Evolutionary conservation across 2,797 vertebrate genomes (phyloP), one percentile per base, ranked within the genome.

Genomic region (Acipenser transmontanus): DNA sequence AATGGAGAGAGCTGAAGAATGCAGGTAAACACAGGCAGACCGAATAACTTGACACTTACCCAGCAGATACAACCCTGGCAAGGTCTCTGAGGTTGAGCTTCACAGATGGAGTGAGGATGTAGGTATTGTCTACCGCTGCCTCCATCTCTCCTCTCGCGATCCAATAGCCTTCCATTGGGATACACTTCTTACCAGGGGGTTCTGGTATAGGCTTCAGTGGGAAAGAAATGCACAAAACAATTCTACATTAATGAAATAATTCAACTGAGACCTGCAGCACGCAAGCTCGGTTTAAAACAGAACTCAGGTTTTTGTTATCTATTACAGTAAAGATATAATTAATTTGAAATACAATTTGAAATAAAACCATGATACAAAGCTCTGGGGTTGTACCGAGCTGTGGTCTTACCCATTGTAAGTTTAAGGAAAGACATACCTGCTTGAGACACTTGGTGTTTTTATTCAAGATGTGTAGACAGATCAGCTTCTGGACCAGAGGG

Each of bases 51-150:
- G 12, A 59, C 69, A 83, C 93, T 74, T 87, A 97, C 97, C 95
- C 91, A 65, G 94, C 93, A 70, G 95, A 94, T 8, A 96, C 96
- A 66, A 97, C 95, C 75, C 97, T 88, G 71, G 87, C 91, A 56
- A 97, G 89, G 74, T 99, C 96, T 52, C 91, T 86, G 7, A 99
- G 90, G 82, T 99, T 99, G 64, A 97, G 92, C 59, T 95, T 97
- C 69, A 99, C 97, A 0, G 96, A 95, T 62, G 91, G 63, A 0
- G 97, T 99, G 64, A 99, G 89, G 70, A 98, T 91, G 0, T 99
- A 98, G 63, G 81, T 88, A 51, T 94, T 91, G 80, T 98, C 94
- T 68, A 93, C 74, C 2, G 68, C 69, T 6, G 93, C 90, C 63
- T 98, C 94, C 75, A 92, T 85, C 75, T 96, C 94, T 1, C 97